Base-by-base conservation (phyloP, 2,888 invertebrate species). In the Acronicta psi region DNA sequence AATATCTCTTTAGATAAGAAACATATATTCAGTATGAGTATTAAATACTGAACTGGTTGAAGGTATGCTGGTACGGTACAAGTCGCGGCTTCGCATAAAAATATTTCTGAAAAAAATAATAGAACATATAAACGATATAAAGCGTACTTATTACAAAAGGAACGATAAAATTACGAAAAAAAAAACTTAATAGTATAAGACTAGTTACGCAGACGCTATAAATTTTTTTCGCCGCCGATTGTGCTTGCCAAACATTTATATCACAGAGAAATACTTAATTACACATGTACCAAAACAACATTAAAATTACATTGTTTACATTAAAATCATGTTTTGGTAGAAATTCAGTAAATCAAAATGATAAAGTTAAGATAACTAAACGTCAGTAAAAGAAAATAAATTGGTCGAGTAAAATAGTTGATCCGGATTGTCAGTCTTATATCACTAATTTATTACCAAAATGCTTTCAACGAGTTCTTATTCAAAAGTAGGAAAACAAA, bases 1-100 rank as follows among this genome's bases (percentile, higher is more conserved):
- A 97, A 97, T 51, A 97, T 86, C 88, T 98, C 98, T 84, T 98
- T 98, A 0, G 90, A 90, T 60, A 96, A 80, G 44, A 97, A 92
- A 57, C 96, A 89, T 14, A 95, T 69, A 77, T 97, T 97, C 13
- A 97, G 88, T 20, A 95, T 80, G 0, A 97, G 88, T 41, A 97
- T 95, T 37, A 96, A 81, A 73, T 96, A 95, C 44, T 96, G 96
- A 25, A 94, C 88, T 18, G 94, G 90, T 45, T 86, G 82, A 3
- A 94, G 83, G 59, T 91, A 88, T 4, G 87, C 45, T 0, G 93
- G 92, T 14, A 94, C 91, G 29, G 84, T 77, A 59, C 94, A 94
- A 1, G 89, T 89, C 2, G 78, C 78, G 31, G 86, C 84, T 76
- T 95, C 91, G 67, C 94, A 94, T 72, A 95, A 68, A 85, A 94